Percentiles rank a stretch among this genome's conserved stretches.
Evolutionary conservation across 2,113 vertebrate genomes (phyloP).

Genomic region (Montifringilla adamsi): DNA sequence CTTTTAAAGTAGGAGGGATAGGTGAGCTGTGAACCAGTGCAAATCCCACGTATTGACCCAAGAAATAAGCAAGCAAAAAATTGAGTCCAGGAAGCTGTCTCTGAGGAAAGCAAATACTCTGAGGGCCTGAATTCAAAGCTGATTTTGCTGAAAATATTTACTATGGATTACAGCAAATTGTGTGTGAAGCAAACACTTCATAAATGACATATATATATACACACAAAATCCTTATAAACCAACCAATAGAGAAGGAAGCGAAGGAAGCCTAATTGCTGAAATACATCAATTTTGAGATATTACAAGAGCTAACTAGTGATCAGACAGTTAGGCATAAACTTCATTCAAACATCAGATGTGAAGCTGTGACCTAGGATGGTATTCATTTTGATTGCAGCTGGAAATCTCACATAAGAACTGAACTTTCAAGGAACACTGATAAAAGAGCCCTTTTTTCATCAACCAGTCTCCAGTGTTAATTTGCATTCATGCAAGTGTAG

Average conservation of each 20-base stretch:
- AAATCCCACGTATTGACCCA: not conserved
- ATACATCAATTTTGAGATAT: not conserved
- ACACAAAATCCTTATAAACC: not conserved
- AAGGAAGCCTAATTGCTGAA: not conserved
- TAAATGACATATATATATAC: not conserved
- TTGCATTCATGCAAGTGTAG: not conserved
- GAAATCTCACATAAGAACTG: not conserved
- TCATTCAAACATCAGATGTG: not conserved
- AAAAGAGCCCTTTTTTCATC: not conserved
- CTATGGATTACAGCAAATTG: not conserved
- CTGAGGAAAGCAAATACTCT: not conserved
- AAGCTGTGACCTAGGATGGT: not conserved
- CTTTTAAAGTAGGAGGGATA: not conserved
- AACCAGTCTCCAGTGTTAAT: not conserved
- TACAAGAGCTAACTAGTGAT: not conserved
- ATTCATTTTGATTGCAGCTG: not conserved
- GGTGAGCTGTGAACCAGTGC: not conserved
- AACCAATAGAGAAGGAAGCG: not conserved
- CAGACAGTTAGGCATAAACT: not conserved
- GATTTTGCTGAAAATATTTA: not conserved
- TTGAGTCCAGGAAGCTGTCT: not conserved
- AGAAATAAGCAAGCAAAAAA: not conserved
- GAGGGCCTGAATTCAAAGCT: not conserved
- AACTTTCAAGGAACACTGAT: not conserved
- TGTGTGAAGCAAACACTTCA: not conserved